Evolutionary conservation across 2,797 vertebrate species (phyloP).

Genomic region (Chromobotia macracanthus): DNA sequence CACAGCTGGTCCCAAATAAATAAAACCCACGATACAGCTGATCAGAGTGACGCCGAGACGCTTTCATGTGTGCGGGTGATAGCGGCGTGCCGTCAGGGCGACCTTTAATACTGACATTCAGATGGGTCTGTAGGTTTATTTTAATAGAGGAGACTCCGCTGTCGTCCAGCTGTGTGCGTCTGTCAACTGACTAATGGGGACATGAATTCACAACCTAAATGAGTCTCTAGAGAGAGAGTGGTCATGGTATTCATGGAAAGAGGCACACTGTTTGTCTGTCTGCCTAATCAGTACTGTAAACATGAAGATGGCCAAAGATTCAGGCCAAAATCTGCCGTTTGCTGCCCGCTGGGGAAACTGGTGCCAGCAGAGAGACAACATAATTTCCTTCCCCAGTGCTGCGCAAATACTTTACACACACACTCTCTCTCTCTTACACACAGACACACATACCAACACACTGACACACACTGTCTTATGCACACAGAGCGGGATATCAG

Average conservation of each 20-base stretch:
- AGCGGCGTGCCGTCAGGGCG: slow-evolving; percentile 65
- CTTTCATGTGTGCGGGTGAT: slow-evolving; percentile 54
- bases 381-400: not conserved
- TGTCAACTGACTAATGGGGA: slow-evolving; percentile 12
- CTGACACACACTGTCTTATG: not conserved
- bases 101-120: slow-evolving; percentile 55
- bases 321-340: not conserved
- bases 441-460: not conserved
- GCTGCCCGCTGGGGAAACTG: not conserved
- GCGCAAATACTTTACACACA: not conserved
- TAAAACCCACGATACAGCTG: slow-evolving; percentile 58
- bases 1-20: slow-evolving; percentile 69
- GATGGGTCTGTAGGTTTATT: slow-evolving; percentile 23
- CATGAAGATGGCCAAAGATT: not conserved
- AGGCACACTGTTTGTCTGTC: not conserved
- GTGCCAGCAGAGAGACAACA: not conserved
- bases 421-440: too few species aligned
- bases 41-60: slow-evolving; percentile 44
- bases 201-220: slow-evolving; percentile 2
- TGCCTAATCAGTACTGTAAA: not conserved
- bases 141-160: slow-evolving; percentile 37
- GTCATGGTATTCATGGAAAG: not conserved
- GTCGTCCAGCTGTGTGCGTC: slow-evolving; percentile 42
- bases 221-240: not conserved
- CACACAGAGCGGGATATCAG: not conserved